Base-by-base conservation (phyloP, 2,888 invertebrate species). In the Athetis lepigone region DNA sequence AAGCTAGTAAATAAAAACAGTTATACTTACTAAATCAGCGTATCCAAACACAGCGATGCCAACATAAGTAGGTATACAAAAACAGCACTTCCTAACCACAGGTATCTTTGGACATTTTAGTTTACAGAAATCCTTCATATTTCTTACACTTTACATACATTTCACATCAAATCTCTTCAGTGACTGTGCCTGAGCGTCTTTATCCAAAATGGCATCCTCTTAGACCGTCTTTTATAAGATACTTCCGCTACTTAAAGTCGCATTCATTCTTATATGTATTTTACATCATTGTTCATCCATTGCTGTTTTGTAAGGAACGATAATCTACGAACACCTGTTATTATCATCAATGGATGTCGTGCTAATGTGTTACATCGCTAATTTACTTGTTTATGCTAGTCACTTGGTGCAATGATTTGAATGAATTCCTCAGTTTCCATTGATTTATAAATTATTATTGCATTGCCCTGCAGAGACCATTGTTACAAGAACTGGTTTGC, bases 21-120 rank as follows among this genome's bases (percentile, higher is more conserved):
- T 21, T 29, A 4, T 11, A 87, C 92, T 87, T 72, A 92, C 92
- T 82, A 92, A 84, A 81, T 91, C 90, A 59, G 88, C 83, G 74
- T 92, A 92, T 78, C 89, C 92, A 68, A 91, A 90, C 54, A 91
- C 88, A 45, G 86, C 85, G 7, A 92, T 86, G 13, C 92, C 92
- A 70, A 83, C 87, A 23, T 90, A 78, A 7, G 90, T 80, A 0
- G 92, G 91, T 43, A 92, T 87, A 71, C 88, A 91, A 54, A 88
- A 91, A 59, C 92, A 92, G 21, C 92, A 92, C 83, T 91, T 91
- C 46, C 81, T 85, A 36, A 85, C 79, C 1, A 87, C 79, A 9
- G 89, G 89, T 58, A 87, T 59, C 23, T 61, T 77, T 8, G 85
- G 84, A 70, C 87, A 90, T 47, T 77, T 80, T 8, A 73, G 58